Evolutionary conservation across 2,797 vertebrate species (phyloP).

Genomic region (Myotis vivesi): DNA sequence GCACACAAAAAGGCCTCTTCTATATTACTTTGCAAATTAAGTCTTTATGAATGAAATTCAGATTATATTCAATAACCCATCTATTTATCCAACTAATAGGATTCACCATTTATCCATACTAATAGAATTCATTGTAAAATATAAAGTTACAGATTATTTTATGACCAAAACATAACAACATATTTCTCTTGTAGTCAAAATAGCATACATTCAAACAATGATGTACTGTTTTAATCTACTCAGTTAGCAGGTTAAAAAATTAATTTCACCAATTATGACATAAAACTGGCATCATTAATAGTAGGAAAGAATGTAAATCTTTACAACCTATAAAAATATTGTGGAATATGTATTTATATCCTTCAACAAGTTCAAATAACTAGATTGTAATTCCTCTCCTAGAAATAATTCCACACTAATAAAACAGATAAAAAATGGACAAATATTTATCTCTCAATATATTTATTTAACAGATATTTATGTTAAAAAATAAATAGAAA

Average conservation of each 20-base stretch:
- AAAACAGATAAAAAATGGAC: neutral
- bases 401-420: neutral
- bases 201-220: neutral
- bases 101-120: neutral
- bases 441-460: neutral
- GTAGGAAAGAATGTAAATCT: neutral
- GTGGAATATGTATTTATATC: neutral
- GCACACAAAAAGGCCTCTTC: neutral
- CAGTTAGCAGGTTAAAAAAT: neutral
- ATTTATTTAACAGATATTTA: neutral
- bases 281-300: neutral
- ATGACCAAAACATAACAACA: neutral
- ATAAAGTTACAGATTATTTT: slow-evolving; percentile 34
- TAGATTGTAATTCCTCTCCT: neutral
- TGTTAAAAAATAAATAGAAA: neutral
- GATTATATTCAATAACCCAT: neutral
- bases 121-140: neutral
- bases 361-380: neutral
- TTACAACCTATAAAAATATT: neutral
- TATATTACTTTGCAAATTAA: neutral
- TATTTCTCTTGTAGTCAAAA: neutral
- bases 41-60: neutral
- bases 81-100: neutral
- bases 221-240: slow-evolving; percentile 2
- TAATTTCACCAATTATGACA: neutral